Conservation (phyloP, 2,113 vertebrate species). For the Orcinus orca region DNA sequence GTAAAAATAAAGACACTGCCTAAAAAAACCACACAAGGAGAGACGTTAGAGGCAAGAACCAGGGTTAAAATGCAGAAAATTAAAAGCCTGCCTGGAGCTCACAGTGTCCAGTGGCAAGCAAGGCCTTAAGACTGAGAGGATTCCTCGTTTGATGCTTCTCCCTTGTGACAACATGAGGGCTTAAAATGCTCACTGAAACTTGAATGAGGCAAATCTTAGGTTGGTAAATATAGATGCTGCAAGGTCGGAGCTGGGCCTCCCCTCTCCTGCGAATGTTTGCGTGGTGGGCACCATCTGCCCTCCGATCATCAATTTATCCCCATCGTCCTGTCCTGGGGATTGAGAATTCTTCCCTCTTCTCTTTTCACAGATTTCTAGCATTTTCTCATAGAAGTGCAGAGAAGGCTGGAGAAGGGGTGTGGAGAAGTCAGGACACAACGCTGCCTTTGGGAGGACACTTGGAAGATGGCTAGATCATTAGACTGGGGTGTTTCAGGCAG, state of each 20-base stretch:
- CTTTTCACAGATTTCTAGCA: neutral
- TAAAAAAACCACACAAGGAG: neutral
- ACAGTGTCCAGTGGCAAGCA: neutral
- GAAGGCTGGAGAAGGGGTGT: neutral
- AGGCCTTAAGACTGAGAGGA: no score
- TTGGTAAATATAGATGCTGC: neutral
- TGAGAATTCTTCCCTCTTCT: neutral
- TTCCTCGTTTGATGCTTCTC: neutral
- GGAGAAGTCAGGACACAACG: neutral
- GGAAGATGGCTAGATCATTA: neutral
- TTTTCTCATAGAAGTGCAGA: slow-evolving; percentile 6
- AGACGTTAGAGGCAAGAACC: neutral
- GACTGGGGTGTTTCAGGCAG: neutral
- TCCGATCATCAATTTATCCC: neutral
- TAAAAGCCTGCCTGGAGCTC: neutral
- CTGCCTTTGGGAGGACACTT: neutral
- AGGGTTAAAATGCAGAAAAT: neutral
- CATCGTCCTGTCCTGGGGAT: neutral
- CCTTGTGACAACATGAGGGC: neutral
- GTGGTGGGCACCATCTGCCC: neutral
- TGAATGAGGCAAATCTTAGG: neutral
- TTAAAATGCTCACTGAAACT: neutral
- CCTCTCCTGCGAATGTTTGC: neutral
- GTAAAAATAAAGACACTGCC: neutral
- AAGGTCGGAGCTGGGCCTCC: neutral